These are phyloP conservation scores for Circaetus gallicus DNA, from an alignment of 2,113 vertebrate species.

Conservation along the genomic window DNA sequence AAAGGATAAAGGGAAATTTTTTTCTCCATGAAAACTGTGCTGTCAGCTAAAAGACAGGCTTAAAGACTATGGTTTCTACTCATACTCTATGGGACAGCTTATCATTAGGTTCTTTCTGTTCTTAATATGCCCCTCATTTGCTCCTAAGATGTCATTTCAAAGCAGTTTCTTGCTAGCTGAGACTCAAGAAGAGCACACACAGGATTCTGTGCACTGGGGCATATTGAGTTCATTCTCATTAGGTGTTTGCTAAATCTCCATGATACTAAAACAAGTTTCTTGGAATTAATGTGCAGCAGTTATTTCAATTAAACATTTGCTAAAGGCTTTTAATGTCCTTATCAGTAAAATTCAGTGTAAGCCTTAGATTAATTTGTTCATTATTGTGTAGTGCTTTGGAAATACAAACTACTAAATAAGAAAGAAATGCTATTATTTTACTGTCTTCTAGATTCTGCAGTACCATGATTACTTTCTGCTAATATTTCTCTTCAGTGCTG, in stretches of 20 bases:
- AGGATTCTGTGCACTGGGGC: neutral
- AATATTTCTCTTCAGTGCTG: neutral
- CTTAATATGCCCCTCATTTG: neutral
- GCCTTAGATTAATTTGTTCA: constrained; percentile 36
- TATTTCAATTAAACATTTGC: constrained; percentile 48
- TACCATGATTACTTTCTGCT: neutral
- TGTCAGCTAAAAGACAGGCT: neutral
- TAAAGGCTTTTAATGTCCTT: constrained; percentile 40
- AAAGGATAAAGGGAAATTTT: neutral
- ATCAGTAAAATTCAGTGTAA: constrained; percentile 18
- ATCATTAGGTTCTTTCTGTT: neutral
- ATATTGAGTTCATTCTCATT: neutral
- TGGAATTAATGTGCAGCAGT: neutral
- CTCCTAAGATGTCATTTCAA: neutral
- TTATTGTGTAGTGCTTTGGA: neutral
- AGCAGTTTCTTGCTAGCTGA: neutral
- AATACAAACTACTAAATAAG: constrained; percentile 23
- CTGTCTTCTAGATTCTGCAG: neutral
- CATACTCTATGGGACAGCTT: neutral
- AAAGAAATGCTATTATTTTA: neutral
- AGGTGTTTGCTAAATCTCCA: neutral
- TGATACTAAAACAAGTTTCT: neutral
- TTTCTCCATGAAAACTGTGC: neutral
- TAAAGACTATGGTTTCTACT: neutral
- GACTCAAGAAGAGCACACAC: neutral